Evolutionary conservation across 2,888 invertebrate genomes (phyloP), one percentile per base, ranked within the genome.

Genomic region (Scaptomyza parva): DNA sequence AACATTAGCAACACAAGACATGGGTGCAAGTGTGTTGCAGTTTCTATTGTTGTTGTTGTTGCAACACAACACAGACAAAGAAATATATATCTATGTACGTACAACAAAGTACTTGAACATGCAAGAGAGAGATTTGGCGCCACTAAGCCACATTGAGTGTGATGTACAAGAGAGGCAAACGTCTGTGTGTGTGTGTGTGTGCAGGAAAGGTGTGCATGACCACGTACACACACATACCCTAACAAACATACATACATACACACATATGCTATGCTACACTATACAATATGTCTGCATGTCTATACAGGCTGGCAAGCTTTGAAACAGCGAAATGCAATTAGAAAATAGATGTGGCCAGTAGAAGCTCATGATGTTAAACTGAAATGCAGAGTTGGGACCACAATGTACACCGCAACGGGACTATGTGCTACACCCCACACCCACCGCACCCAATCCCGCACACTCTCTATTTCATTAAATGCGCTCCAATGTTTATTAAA

Each of bases 311-410:
- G 37, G 37, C 37, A 37, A 68, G 33, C 55, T 35, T 20, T 47
- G 59, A 58, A 78, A 83, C 83, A 80, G 71, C 76, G 68, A 84
- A 84, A 84, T 80, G 86, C 83, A 84, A 84, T 84, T 84, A 84
- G 78, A 83, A 76, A 86, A 83, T 83, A 80, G 73, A 86, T 86
- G 83, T 71, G 86, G 82, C 77, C 61, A 71, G 68, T 18, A 53
- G 48, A 57, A 47, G 70, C 68, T 67, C 51, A 40, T 50, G 70
- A 52, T 65, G 58, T 37, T 70, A 57, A 33, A 57, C 28, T 20
- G 44, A 41, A 51, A 22, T 35, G 20, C 43, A 24, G 54, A 59
- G 48, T 43, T 61, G 65, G 43, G 48, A 47, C 73, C 74, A 51
- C 67, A 77, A 17, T 51, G 41, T 43, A 50, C 61, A 67, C 69